phyloP scores from a whole-genome alignment of 37 sponge, comb jelly and placozoan species.

The Mnemiopsis leidyi region DNA sequence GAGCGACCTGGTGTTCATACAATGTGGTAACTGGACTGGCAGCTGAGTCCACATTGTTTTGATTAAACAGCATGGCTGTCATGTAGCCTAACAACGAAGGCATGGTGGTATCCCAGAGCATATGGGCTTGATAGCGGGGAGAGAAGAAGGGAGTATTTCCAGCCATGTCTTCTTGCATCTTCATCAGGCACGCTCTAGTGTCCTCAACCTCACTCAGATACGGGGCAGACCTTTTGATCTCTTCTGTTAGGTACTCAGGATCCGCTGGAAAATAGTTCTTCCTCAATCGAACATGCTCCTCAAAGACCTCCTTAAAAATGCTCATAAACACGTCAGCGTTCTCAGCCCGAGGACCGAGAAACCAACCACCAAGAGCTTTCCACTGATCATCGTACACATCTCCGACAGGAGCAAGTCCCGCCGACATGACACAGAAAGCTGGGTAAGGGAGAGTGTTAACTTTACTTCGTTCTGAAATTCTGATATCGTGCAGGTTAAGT shows the following conservation, averaged over 20 bases:
- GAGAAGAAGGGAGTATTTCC: conserved; percentile 31
- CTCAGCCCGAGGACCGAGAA: conserved; percentile 54
- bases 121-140: conserved; percentile 26
- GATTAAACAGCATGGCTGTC: conserved; percentile 62
- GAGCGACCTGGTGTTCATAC: conserved; percentile 36
- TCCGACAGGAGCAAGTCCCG: background rate
- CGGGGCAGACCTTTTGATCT: background rate
- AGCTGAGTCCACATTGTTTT: conserved; percentile 55
- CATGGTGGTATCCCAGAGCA: conserved; percentile 49
- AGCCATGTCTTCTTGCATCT: background rate
- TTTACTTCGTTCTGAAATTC: no score
- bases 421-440: background rate
- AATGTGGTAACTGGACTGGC: conserved; percentile 26
- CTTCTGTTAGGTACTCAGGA: conserved; percentile 48
- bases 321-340: conserved; percentile 32
- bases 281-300: background rate
- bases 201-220: background rate
- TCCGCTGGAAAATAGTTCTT: conserved; percentile 7
- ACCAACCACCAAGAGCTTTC: conserved; percentile 52
- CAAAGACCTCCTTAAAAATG: conserved; percentile 52
- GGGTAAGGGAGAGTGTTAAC: no score
- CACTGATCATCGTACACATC: background rate
- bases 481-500: no score
- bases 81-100: conserved; percentile 23
- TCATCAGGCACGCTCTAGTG: conserved; percentile 10